A percentile compares a stretch with the other conserved stretches of the same genome.
Conservation (phyloP, 1,140 invertebrate species). For the Augochlora pura region DNA sequence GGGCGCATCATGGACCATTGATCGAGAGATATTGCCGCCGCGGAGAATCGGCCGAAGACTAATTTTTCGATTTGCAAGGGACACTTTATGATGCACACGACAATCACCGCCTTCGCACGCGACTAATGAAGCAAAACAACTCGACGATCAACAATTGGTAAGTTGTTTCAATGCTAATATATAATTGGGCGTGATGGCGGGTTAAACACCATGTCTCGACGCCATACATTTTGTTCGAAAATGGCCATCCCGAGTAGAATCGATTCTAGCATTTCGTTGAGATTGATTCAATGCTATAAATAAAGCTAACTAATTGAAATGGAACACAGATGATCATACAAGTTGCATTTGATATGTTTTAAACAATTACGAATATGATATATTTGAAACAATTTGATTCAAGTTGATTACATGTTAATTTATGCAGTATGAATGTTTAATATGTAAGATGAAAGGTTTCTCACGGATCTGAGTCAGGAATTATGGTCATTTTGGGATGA, state of each 20-base stretch:
- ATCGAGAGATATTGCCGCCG: conserved; percentile 72
- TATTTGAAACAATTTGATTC: too few relatives aligned
- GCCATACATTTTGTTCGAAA: neutral
- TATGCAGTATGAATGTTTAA: too few relatives aligned
- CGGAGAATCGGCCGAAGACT: conserved; percentile 64
- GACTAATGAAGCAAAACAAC: neutral
- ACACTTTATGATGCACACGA: neutral
- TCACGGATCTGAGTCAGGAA: too few relatives aligned
- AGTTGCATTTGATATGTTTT: too few relatives aligned
- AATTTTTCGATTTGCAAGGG: conserved; percentile 5
- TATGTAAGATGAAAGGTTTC: too few relatives aligned
- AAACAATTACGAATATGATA: too few relatives aligned
- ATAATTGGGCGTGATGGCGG: neutral
- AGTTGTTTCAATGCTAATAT: neutral
- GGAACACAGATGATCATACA: too few relatives aligned
- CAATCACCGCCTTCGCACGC: too few relatives aligned
- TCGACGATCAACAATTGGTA: neutral
- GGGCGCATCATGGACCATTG: conserved; percentile 75
- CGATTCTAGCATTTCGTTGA: neutral
- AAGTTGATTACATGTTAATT: too few relatives aligned
- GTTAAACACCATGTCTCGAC: neutral
- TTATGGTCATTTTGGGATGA: too few relatives aligned
- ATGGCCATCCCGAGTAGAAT: neutral
- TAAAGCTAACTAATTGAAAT: too few relatives aligned
- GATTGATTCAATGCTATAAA: too few relatives aligned